These are phyloP conservation scores for Spongilla lacustris DNA, from an alignment of 37 sponge, comb jelly and placozoan genomes.

Conservation along the genomic window DNA sequence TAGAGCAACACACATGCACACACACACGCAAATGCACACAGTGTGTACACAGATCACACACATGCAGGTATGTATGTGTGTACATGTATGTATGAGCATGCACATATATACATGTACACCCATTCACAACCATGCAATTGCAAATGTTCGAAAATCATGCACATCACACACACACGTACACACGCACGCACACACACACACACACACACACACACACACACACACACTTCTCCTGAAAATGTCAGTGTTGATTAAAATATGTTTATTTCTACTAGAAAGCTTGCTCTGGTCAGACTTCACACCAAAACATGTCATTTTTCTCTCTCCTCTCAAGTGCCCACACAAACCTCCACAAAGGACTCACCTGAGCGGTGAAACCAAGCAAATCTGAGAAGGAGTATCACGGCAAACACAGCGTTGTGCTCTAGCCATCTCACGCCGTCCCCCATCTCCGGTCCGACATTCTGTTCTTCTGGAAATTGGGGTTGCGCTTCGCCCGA, in stretches of 20 bases:
- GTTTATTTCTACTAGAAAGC: not conserved
- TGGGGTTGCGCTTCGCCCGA: not conserved
- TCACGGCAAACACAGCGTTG: slow-evolving; percentile 60
- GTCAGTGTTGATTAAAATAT: not conserved
- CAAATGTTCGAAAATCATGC: not conserved
- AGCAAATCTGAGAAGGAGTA: slow-evolving; percentile 64
- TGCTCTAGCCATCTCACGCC: slow-evolving; percentile 71
- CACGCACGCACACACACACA: not conserved
- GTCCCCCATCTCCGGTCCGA: slow-evolving; percentile 57
- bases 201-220: not conserved
- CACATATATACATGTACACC: too few species aligned
- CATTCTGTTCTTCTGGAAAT: not conserved
- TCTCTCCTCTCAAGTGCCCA: too few species aligned
- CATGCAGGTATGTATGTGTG: not conserved
- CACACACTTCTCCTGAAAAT: not conserved
- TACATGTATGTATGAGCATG: not conserved
- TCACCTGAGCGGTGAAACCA: slow-evolving; percentile 85
- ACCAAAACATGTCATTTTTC: too few species aligned
- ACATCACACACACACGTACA: too few species aligned
- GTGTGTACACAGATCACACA: too few species aligned
- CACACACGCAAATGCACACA: too few species aligned
- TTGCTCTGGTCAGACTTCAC: too few species aligned
- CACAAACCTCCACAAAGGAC: too few species aligned
- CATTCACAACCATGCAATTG: not conserved
- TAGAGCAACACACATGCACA: too few species aligned